These are phyloP conservation scores for Hypocryptadius cinnamomeus DNA, from an alignment of 2,113 vertebrate genomes.

Conservation along the genomic window DNA sequence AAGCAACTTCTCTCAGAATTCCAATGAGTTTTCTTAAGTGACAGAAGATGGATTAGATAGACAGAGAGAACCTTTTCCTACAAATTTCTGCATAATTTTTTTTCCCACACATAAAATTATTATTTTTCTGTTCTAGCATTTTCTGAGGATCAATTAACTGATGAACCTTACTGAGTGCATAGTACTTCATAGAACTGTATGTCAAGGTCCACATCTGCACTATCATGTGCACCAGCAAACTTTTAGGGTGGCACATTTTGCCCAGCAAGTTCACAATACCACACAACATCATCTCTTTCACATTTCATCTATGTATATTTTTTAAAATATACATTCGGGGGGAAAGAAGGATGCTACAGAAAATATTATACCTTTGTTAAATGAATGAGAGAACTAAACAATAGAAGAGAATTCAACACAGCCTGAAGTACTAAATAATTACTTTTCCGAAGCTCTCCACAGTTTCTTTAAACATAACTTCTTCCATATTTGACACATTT, in stretches of 20 bases:
- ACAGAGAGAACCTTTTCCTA: not conserved
- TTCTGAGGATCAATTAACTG: not conserved
- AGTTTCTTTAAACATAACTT: not conserved
- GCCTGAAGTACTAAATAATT: conserved; percentile 8
- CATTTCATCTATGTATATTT: conserved; percentile 6
- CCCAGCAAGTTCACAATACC: not conserved
- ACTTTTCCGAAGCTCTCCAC: not conserved
- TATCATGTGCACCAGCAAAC: not conserved
- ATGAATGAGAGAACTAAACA: conserved; percentile 5
- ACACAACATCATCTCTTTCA: not conserved
- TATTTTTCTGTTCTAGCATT: not conserved
- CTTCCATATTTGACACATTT: not conserved
- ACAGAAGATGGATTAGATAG: not conserved
- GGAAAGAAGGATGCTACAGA: conserved; percentile 19
- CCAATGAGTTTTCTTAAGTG: not conserved
- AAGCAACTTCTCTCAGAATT: not conserved
- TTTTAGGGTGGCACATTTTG: not conserved
- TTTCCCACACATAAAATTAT: not conserved
- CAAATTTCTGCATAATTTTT: not conserved
- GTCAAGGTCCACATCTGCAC: not conserved
- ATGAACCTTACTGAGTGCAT: not conserved
- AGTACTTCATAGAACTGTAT: not conserved
- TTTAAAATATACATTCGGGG: not conserved
- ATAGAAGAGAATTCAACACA: conserved; percentile 9
- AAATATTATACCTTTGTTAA: conserved; percentile 44